Base-by-base conservation (phyloP, 1,140 invertebrate genomes). In the Myzus persicae region DNA sequence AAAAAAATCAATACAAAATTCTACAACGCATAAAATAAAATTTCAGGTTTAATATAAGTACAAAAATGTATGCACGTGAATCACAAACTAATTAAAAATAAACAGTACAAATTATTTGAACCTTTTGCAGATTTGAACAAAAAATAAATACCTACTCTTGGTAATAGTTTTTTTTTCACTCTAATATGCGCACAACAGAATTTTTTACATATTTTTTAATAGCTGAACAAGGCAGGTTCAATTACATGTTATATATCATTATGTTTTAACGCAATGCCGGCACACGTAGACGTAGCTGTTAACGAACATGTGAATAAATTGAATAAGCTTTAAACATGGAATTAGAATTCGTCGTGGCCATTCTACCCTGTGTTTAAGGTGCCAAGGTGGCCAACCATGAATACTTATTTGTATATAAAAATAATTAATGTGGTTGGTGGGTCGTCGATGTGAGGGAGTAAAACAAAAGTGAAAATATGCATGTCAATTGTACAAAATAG, bases 161-260 rank as follows among this genome's bases (percentile, higher is more conserved):
- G 59, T 76, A n/a, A 76, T n/a, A n/a, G n/a, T n/a, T 76, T 76
- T n/a, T 67, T 59, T 67, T 76, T n/a, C 36, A 76, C 59, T 76
- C 6, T 76, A n/a, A n/a, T n/a, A 76, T 76, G 59, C 7, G 31
- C 1, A 67, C 59, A 67, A 18, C 31, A 14, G 31, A 76, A 76
- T 76, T 76, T 76, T 20, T 14, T n/a, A 20, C 14, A 76, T n/a
- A 11, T 76, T 18, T 76, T 76, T 76, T 76, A 18, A 76, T n/a
- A 76, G 59, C n/a, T n/a, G 59, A 76, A 8, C 14, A 0, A n/a
- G 31, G 59, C n/a, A 76, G 14, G 59, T n/a, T 76, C 59, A 11
- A 48, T 76, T 76, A 76, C 59, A 67, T 67, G 31, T 67, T 76
- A 76, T n/a, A n/a, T n/a, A 76, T 18, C 18, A 76, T 11, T 59